Conservation (phyloP, 2,113 vertebrate species). For the Oxygymnocypris stewartii region DNA sequence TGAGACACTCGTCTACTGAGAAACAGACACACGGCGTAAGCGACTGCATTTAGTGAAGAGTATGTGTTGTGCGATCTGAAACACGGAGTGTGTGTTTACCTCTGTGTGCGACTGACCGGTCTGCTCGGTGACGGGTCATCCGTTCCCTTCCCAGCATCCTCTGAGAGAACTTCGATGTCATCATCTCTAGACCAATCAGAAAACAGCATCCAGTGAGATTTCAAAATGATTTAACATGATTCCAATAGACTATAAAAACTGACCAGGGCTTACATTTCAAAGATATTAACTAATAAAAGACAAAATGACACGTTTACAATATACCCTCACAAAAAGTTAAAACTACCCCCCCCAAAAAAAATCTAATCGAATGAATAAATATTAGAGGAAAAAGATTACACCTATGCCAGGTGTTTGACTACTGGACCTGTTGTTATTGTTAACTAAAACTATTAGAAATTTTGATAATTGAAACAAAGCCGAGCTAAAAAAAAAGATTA, state of each 20-base stretch:
- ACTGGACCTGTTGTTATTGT: background rate
- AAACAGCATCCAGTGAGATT: constrained; percentile 46
- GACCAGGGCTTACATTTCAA: background rate
- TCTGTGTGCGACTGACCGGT: constrained; percentile 74
- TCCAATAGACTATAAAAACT: background rate
- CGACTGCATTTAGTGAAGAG: background rate
- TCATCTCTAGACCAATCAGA: constrained; percentile 82
- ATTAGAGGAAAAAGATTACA: background rate
- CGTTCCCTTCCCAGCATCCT: constrained; percentile 82
- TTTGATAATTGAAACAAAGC: background rate
- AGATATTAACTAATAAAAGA: background rate
- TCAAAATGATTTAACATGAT: background rate
- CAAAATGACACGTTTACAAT: background rate
- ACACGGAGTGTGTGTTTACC: constrained; percentile 70
- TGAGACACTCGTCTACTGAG: constrained; percentile 16
- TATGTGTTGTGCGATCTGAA: background rate
- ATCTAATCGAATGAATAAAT: too few relatives aligned
- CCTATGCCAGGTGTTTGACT: too few relatives aligned
- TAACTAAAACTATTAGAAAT: background rate
- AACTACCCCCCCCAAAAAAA: background rate
- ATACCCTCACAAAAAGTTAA: background rate
- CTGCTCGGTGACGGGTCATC: constrained; percentile 83
- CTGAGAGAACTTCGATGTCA: constrained; percentile 92
- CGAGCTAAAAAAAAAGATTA: too few relatives aligned
- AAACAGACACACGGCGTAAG: background rate